Base-by-base conservation (phyloP, 2,113 vertebrate species). In the Microcebus lehilahytsara region DNA sequence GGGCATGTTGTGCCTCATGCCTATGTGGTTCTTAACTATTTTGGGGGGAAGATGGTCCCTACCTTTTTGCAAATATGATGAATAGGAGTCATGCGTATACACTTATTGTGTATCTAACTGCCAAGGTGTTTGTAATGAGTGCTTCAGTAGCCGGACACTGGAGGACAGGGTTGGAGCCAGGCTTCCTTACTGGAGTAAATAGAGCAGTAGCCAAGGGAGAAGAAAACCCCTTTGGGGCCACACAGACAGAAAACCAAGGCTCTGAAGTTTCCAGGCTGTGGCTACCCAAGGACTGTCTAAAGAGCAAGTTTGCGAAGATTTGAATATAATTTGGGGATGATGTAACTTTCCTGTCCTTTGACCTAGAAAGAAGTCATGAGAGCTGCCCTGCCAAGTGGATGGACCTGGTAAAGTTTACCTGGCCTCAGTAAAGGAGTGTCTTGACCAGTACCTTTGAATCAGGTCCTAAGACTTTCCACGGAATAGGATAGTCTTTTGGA, bases 211-310 rank as follows among this genome's bases (percentile, higher is more conserved):
- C 56, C 2, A 2, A 20, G 49, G 32, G 49, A 4, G 5, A 66
- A 74, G 34, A 53, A 66, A 72, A 40, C 34, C 19, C 3, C 12
- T 5, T 0, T 0, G 6, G 37, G 85, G n/a, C 66, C 7, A 10
- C 14, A 11, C 4, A n/a, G 58, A 32, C 22, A 3, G 49, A 64
- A 32, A 30, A 10, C 16, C 34, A 0, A 10, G 74, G 4, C 19
- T 27, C 27, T 10, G 9, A 20, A 27, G 10, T 79, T 66, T 62
- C 75, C 53, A 85, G 85, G 34, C 20, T 1, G 0, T 30, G 1
- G 40, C 46, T 27, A 53, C 30, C 69, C 22, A 19, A 30, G 60
- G 58, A 74, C 32, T 10, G 5, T 30, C 7, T 30, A 56, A 14
- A 32, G 74, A 93, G 74, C 49, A 34, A 42, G 25, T 25, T 6